Evolutionary conservation across 1,140 invertebrate genomes (phyloP).

Genomic region (Drosophila seguyi): DNA sequence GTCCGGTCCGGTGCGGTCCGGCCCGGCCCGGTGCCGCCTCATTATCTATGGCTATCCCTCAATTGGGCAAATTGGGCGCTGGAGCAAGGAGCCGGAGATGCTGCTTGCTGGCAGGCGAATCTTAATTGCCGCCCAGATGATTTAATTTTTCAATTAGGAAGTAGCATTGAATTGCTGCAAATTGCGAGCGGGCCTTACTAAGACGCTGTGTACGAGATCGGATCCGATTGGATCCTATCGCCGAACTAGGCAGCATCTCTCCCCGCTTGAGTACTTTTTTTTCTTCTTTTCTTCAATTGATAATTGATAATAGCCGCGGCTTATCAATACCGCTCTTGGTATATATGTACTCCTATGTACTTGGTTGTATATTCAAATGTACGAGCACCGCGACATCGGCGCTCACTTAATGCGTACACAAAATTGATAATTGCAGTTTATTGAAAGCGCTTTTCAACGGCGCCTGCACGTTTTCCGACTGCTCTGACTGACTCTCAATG

Average conservation of each 20-base stretch:
- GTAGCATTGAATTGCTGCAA: slow-evolving; percentile 70
- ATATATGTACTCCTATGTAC: slow-evolving; percentile 22
- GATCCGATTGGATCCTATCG: slow-evolving; percentile 27
- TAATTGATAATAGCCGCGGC: slow-evolving; percentile 49
- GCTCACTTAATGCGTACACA: slow-evolving; percentile 71
- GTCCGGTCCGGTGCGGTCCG: slow-evolving; percentile 15
- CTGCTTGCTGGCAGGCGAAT: slow-evolving; percentile 10
- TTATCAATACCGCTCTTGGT: slow-evolving; percentile 49
- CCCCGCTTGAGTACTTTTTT: not conserved
- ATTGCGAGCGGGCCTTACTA: slow-evolving; percentile 38
- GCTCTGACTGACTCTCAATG: slow-evolving; percentile 73
- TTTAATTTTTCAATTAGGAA: slow-evolving; percentile 82
- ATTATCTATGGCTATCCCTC: slow-evolving; percentile 63
- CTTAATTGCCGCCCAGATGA: slow-evolving; percentile 72
- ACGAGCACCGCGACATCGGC: slow-evolving; percentile 12
- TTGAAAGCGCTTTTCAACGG: slow-evolving; percentile 49
- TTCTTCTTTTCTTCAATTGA: slow-evolving; percentile 56
- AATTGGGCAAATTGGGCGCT: slow-evolving; percentile 66
- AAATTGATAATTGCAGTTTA: slow-evolving; percentile 72
- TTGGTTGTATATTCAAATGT: slow-evolving; percentile 10
- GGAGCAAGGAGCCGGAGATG: slow-evolving; percentile 13
- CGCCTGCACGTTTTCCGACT: slow-evolving; percentile 46
- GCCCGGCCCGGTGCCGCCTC: no score
- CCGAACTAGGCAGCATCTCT: slow-evolving; percentile 20
- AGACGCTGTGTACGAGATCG: slow-evolving; percentile 30